A percentile compares a stretch with the other conserved stretches of the same genome.
Evolutionary conservation across 2,797 vertebrate species (phyloP).

Genomic region (Nannoperca australis): DNA sequence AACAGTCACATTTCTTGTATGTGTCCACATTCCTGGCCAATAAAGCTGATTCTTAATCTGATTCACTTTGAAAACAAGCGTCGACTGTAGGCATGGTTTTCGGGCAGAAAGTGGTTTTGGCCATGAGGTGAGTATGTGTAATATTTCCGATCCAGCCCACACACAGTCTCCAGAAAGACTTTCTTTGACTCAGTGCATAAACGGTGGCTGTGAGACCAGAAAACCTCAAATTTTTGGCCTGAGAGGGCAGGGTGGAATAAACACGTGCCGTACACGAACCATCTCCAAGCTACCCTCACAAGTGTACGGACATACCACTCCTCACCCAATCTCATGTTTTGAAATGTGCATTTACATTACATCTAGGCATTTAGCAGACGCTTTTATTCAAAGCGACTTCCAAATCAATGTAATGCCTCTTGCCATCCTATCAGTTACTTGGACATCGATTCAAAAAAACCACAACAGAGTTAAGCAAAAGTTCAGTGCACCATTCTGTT

Average conservation of each 20-base stretch:
- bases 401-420: neutral
- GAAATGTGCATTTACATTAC: too few species aligned
- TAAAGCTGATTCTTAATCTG: too few species aligned
- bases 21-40: too few species aligned
- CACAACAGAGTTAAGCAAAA: neutral
- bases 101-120: neutral
- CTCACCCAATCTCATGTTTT: constrained; percentile 12
- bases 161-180: constrained; percentile 10
- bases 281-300: constrained; percentile 29
- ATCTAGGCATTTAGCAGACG: too few species aligned
- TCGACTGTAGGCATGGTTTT: constrained; percentile 9
- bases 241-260: constrained; percentile 64
- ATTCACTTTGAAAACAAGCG: too few species aligned
- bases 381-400: too few species aligned
- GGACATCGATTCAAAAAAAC: neutral
- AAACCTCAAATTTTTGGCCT: constrained; percentile 65
- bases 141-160: constrained; percentile 14
- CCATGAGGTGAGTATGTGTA: constrained; percentile 13
- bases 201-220: constrained; percentile 33
- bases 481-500: neutral
- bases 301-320: constrained; percentile 9
- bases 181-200: constrained; percentile 33
- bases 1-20: too few species aligned
- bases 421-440: neutral
- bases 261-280: constrained; percentile 52